phyloP scores from a whole-genome alignment of 2,797 vertebrate species.

The Anniella stebbinsi region DNA sequence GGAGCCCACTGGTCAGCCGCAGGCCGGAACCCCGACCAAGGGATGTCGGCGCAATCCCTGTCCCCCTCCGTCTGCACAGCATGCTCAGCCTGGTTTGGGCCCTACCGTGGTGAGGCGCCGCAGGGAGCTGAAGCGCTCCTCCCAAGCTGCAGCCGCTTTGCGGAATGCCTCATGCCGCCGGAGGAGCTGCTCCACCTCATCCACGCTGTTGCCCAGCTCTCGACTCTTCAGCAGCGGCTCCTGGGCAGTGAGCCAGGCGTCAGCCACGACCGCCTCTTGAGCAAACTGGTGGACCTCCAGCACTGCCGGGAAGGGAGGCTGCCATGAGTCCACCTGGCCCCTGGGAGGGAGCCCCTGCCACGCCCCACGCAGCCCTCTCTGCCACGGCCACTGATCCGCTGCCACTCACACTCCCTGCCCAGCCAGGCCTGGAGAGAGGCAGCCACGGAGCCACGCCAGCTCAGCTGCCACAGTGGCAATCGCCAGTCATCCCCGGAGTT shows the following conservation, averaged over 20 bases:
- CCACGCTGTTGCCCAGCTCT: constrained; percentile 92
- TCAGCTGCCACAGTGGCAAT: too few species aligned
- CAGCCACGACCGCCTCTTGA: constrained; percentile 95
- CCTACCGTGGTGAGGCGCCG: constrained; percentile 91
- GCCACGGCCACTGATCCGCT: too few species aligned
- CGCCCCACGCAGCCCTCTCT: neutral
- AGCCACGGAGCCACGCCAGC: neutral
- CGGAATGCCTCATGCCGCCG: constrained; percentile 83
- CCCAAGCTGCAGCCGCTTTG: constrained; percentile 80
- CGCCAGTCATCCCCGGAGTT: too few species aligned
- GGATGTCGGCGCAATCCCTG: neutral
- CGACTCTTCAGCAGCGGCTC: constrained; percentile 87
- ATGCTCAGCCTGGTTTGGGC: too few species aligned
- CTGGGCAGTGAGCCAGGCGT: constrained; percentile 92
- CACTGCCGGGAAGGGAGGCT: constrained; percentile 77
- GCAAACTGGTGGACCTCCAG: constrained; percentile 97
- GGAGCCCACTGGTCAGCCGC: neutral
- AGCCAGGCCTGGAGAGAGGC: too few species aligned
- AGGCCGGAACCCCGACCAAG: neutral
- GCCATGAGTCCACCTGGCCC: neutral
- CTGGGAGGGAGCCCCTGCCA: neutral
- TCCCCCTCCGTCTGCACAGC: too few species aligned
- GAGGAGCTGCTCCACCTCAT: constrained; percentile 92
- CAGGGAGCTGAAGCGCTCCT: constrained; percentile 95
- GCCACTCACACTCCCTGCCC: neutral